These are phyloP conservation scores for Selene dorsalis DNA, from an alignment of 2,797 vertebrate species.

Conservation along the genomic window DNA sequence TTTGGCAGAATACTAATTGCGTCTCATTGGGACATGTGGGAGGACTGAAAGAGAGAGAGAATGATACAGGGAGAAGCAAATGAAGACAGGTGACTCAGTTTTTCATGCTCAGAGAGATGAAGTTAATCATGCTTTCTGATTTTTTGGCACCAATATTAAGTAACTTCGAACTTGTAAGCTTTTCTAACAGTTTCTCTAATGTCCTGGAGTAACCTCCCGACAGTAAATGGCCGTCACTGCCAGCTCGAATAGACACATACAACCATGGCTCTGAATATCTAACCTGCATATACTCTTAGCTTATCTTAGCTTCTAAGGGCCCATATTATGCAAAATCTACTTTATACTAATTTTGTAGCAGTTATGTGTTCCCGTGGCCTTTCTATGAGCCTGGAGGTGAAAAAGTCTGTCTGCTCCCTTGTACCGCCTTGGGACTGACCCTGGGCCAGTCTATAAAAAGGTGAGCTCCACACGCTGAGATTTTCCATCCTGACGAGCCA, in stretches of 20 bases:
- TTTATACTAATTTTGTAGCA: too few relatives aligned
- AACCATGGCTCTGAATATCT: background rate
- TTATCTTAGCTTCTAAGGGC: too few relatives aligned
- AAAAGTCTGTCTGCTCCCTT: too few relatives aligned
- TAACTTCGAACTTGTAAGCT: constrained; percentile 3
- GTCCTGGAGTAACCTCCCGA: background rate
- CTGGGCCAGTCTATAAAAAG: too few relatives aligned
- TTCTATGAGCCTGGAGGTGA: too few relatives aligned
- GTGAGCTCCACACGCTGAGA: too few relatives aligned
- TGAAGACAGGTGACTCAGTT: constrained; percentile 32
- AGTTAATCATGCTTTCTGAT: constrained; percentile 24
- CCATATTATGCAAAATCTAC: too few relatives aligned
- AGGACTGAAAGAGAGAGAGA: constrained; percentile 25
- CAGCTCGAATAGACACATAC: background rate
- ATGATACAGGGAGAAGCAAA: background rate
- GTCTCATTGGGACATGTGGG: constrained; percentile 69
- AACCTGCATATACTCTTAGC: background rate
- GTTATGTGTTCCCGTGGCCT: too few relatives aligned
- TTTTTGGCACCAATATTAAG: constrained; percentile 15
- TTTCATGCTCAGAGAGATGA: constrained; percentile 17
- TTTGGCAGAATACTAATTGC: constrained; percentile 66
- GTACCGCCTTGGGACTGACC: too few relatives aligned
- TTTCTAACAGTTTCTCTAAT: constrained; percentile 2
- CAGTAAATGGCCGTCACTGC: background rate
- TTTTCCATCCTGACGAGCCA: too few relatives aligned